Conservation (phyloP, 1,140 invertebrate genomes). For the Scaptomyza graminum region DNA sequence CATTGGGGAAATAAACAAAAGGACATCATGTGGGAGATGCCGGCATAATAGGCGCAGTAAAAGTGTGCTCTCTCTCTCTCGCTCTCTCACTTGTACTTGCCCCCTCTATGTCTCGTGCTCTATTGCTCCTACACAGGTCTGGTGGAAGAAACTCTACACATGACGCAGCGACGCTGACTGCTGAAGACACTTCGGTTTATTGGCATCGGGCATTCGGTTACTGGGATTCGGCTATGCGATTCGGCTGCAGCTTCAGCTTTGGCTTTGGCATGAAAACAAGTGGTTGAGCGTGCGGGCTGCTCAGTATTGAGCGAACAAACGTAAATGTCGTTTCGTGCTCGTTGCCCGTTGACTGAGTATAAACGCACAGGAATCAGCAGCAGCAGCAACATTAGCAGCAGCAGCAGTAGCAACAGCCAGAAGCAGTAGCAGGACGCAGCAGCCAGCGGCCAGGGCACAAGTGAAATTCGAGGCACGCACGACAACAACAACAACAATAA, state of each 20-base stretch:
- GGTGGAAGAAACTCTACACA: slow-evolving; percentile 54
- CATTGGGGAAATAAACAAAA: slow-evolving; percentile 1
- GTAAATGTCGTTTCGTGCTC: slow-evolving; percentile 72
- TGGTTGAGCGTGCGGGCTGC: slow-evolving; percentile 71
- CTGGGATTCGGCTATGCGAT: slow-evolving; percentile 1
- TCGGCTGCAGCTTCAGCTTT: slow-evolving; percentile 43
- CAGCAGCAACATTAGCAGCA: slow-evolving; percentile 37
- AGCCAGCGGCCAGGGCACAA: slow-evolving; percentile 57
- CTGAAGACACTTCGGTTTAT: slow-evolving; percentile 9
- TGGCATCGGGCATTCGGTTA: slow-evolving; percentile 8
- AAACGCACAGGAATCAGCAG: slow-evolving; percentile 52
- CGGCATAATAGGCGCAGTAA: slow-evolving; percentile 45
- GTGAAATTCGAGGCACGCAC: slow-evolving; percentile 73
- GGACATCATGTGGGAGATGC: slow-evolving; percentile 51
- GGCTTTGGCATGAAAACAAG: slow-evolving; percentile 78
- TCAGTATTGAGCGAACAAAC: slow-evolving; percentile 77
- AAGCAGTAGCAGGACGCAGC: slow-evolving; percentile 54
- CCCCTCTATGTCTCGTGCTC: slow-evolving; percentile 1
- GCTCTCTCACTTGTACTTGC: neutral
- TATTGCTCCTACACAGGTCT: slow-evolving; percentile 7
- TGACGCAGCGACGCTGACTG: slow-evolving; percentile 43
- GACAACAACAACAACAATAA: slow-evolving; percentile 20
- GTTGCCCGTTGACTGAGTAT: slow-evolving; percentile 58
- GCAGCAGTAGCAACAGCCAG: slow-evolving; percentile 38
- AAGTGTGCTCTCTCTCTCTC: slow-evolving; percentile 3